Evolutionary conservation across 2,113 vertebrate genomes (phyloP).

Genomic region (Melanostigma gelatinosum): DNA sequence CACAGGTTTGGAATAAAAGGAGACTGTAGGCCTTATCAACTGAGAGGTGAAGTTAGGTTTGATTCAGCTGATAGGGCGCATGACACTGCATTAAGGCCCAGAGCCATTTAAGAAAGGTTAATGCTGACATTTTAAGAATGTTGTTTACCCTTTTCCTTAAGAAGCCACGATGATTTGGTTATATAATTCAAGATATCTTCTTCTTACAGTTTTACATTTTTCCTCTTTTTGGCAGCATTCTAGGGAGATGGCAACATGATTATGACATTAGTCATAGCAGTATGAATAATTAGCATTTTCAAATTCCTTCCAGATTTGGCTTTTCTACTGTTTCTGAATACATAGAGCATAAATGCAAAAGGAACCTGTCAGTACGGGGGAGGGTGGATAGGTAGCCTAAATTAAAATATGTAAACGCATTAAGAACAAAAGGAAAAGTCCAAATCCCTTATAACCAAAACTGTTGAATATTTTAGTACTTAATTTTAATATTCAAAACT

Average conservation of each 20-base stretch:
- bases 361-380: neutral
- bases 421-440: neutral
- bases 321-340: conserved; percentile 2
- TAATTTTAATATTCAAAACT: conserved; percentile 55
- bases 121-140: conserved; percentile 10
- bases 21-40: conserved; percentile 35
- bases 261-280: neutral
- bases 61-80: conserved; percentile 38
- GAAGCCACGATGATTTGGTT: neutral
- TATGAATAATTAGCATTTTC: neutral
- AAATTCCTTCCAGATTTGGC: neutral
- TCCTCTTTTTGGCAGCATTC: neutral
- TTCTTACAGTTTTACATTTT: neutral
- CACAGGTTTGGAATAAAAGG: conserved; percentile 27
- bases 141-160: neutral
- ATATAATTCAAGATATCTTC: neutral
- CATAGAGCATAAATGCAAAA: neutral
- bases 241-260: neutral
- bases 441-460: conserved; percentile 35
- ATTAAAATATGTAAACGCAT: neutral
- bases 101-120: conserved; percentile 20
- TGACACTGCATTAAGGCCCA: conserved; percentile 40
- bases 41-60: conserved; percentile 33
- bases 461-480: conserved; percentile 34
- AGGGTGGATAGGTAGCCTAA: neutral